A percentile compares a stretch with the other conserved stretches of the same genome.
These are phyloP conservation scores for Marasmarcha lunaedactyla DNA, from an alignment of 2,888 invertebrate genomes.

Conservation along the genomic window DNA sequence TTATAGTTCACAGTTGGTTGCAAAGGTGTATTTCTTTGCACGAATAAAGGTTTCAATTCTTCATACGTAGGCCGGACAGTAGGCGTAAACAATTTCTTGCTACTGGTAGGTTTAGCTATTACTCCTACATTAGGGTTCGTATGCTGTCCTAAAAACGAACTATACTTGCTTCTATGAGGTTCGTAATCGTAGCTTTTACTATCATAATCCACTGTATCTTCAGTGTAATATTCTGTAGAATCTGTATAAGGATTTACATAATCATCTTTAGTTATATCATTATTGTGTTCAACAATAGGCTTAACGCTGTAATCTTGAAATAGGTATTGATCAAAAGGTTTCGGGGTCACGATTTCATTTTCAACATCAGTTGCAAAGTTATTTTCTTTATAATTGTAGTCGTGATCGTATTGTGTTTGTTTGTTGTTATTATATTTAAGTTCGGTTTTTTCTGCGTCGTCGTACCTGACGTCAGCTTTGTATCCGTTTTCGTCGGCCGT, in stretches of 20 bases:
- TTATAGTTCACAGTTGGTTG: slow-evolving; percentile 26
- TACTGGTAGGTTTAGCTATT: slow-evolving; percentile 3
- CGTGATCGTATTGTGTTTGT: slow-evolving; percentile 13
- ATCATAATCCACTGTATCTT: slow-evolving; percentile 38
- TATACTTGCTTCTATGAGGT: slow-evolving; percentile 38
- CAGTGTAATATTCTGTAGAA: slow-evolving; percentile 35
- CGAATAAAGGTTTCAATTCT: slow-evolving; percentile 5
- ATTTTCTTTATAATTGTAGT: slow-evolving; percentile 15
- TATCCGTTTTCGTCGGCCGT: slow-evolving; percentile 76
- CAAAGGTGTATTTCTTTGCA: slow-evolving; percentile 22
- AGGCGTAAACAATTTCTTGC: not conserved
- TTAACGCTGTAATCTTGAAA: not conserved
- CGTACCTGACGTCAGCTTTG: slow-evolving; percentile 75
- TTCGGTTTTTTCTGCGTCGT: slow-evolving; percentile 35
- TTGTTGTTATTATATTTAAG: slow-evolving; percentile 22
- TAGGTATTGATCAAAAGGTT: not conserved
- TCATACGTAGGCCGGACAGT: slow-evolving; percentile 26
- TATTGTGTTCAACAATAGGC: slow-evolving; percentile 3
- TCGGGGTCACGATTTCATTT: slow-evolving; percentile 11
- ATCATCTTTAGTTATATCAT: slow-evolving; percentile 4
- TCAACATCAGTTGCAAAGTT: slow-evolving; percentile 16
- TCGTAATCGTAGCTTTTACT: slow-evolving; percentile 27
- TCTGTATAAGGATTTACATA: slow-evolving; percentile 26
- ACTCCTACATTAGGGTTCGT: slow-evolving; percentile 13
- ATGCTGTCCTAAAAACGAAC: slow-evolving; percentile 18